phyloP scores from a whole-genome alignment of 2,797 vertebrate species.

The Bothrops alternatus region DNA sequence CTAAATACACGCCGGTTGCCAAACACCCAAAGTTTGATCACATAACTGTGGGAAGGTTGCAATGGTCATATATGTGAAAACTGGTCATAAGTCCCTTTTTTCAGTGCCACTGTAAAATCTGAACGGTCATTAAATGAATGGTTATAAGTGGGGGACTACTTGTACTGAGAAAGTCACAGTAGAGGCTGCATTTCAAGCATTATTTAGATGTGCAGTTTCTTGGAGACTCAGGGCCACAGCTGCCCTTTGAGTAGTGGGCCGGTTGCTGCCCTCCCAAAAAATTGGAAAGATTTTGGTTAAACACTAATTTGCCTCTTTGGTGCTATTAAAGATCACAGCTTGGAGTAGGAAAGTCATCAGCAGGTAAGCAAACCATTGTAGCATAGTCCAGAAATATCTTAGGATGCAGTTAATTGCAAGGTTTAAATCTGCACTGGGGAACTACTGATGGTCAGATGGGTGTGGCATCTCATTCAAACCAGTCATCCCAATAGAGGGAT shows the following conservation, averaged over 20 bases:
- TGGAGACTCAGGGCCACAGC: not conserved
- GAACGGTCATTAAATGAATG: not conserved
- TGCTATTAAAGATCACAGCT: not conserved
- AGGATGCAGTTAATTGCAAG: not conserved
- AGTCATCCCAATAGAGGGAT: not conserved
- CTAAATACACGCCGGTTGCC: not conserved
- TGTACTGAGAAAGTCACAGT: not conserved
- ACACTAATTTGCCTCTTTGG: not conserved
- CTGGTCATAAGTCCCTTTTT: not conserved
- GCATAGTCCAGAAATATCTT: not conserved
- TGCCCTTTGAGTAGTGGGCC: not conserved
- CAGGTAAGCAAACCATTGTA: not conserved
- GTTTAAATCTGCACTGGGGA: not conserved
- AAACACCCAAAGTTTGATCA: not conserved
- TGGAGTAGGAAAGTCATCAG: not conserved
- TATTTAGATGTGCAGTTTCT: not conserved
- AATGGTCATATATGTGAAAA: not conserved
- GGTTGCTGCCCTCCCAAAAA: not conserved
- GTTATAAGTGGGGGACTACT: not conserved
- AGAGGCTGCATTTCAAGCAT: not conserved
- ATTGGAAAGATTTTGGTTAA: not conserved
- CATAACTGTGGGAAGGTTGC: not conserved
- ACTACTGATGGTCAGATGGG: not conserved
- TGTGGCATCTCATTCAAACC: not conserved
- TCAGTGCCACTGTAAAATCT: not conserved